Conservation (phyloP, 2,888 invertebrate genomes). For the Cerceris rybyensis region DNA sequence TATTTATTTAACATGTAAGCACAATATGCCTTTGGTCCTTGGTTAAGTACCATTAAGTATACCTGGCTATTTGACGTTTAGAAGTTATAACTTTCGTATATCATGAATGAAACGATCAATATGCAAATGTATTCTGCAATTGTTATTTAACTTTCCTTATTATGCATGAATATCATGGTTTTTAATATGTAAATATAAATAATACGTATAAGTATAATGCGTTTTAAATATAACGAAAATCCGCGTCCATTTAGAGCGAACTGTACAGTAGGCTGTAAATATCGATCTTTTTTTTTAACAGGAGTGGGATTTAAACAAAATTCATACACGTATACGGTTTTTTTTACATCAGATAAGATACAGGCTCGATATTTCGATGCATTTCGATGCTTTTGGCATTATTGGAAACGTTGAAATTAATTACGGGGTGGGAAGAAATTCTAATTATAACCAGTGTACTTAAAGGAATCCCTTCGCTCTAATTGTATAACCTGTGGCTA, state of each 20-base stretch:
- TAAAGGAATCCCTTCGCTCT: constrained; percentile 3
- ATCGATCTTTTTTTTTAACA: constrained; percentile 41
- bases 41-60: too few relatives aligned
- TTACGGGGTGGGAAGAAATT: neutral
- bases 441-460: too few relatives aligned
- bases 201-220: neutral
- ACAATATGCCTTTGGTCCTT: too few relatives aligned
- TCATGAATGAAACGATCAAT: too few relatives aligned
- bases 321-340: neutral
- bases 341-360: neutral
- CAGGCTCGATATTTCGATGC: neutral
- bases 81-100: too few relatives aligned
- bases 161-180: neutral
- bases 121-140: too few relatives aligned
- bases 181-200: neutral
- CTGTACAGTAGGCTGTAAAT: constrained; percentile 15
- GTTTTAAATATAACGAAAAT: neutral
- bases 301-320: constrained; percentile 26
- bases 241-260: constrained; percentile 28
- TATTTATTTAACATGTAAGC: too few relatives aligned
- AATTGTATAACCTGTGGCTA: constrained; percentile 39
- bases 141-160: neutral
- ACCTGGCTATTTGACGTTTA: too few relatives aligned
- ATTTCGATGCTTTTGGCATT: neutral
- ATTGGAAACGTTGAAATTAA: neutral